Base-by-base conservation (phyloP, 2,888 invertebrate species). In the Anthrax anthrax region DNA sequence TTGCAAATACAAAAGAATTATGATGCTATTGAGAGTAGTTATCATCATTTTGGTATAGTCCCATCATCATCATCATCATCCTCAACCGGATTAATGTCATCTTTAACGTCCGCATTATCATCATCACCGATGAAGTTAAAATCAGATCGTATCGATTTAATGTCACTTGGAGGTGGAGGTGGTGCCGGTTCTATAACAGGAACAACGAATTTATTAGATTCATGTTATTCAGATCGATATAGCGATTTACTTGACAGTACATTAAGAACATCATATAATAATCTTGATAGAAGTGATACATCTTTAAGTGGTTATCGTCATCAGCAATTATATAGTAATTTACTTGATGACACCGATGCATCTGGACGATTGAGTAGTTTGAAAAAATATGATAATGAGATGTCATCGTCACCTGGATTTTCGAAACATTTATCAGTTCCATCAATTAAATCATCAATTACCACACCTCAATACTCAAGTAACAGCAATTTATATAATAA, bases 401-500 rank as follows among this genome's bases (percentile, higher is more conserved):
- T 32, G 10, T 34, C 42, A 34, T 29, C 42, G 14, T 42, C 32
- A 27, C 6, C 16, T 3, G 4, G 4, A 4, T 39, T 18, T 23
- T 18, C 43, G n/a, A 36, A 18, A 18, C 18, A 12, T 18, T 19
- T 19, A 34, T 9, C 34, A 2, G 40, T 17, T 5, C 17, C 32
- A 17, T 32, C 40, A 39, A 32, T 39, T 18, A 36, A 32, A 32
- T 32, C 29, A 9, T 32, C n/a, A 23, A 16, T 12, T 16, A 27
- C 17, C 14, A 32, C 29, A 32, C 29, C 29, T 8, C 50, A 52
- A n/a, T 53, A 53, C 23, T 49, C 51, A 9, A 46, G 59, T 4
- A 56, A 57, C 4, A 57, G 52, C 23, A 62, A 58, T 42, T 58
- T 67, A 39, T 68, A 68, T 49, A 64, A 58, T 46, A 60, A 67